Evolutionary conservation across 2,797 vertebrate species (phyloP).

Genomic region (Manis pentadactyla): DNA sequence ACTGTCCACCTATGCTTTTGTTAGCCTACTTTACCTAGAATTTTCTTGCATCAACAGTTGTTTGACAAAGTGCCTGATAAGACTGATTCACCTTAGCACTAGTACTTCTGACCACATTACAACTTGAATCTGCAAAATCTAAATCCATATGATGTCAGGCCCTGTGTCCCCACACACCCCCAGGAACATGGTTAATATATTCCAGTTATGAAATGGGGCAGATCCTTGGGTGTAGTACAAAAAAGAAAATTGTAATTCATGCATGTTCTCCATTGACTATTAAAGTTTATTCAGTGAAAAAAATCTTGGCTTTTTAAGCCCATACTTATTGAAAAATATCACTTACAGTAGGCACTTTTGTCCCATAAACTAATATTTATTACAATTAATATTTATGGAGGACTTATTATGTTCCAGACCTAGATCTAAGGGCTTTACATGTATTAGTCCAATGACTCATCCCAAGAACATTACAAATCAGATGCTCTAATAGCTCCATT

Average conservation of each 20-base stretch:
- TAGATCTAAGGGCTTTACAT: not conserved
- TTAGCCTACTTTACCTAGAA: not conserved
- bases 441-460: not conserved
- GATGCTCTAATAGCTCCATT: not conserved
- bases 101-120: not conserved
- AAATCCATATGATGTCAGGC: not conserved
- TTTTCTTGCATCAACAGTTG: not conserved
- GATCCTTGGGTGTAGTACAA: not conserved
- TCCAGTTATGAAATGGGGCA: not conserved
- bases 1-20: not conserved
- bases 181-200: not conserved
- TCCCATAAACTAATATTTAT: not conserved
- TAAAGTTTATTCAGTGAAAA: not conserved
- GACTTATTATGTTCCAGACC: not conserved
- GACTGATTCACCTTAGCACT: not conserved
- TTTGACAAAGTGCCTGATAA: not conserved
- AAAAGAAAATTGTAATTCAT: not conserved
- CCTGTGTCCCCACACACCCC: not conserved
- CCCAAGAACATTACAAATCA: not conserved
- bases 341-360: not conserved
- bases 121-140: not conserved
- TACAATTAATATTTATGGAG: conserved; percentile 23
- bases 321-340: not conserved
- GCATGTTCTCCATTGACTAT: not conserved
- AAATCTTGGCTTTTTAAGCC: not conserved